Conservation (phyloP, 1,140 invertebrate species). For the Gryllus bimaculatus region DNA sequence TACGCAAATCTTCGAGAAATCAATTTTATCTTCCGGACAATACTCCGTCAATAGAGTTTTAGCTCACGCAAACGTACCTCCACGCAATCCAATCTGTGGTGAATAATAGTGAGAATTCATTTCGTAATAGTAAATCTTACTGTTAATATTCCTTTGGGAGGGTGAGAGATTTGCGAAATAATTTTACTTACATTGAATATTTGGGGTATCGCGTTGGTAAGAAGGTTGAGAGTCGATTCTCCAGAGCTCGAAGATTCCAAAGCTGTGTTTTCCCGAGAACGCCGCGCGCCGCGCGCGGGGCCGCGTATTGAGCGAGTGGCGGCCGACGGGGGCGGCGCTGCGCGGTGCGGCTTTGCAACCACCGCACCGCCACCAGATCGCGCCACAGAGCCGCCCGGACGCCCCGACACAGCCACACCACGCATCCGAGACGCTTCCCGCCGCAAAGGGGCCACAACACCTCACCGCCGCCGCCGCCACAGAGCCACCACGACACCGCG, state of each 20-base stretch:
- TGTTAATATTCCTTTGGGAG: not conserved
- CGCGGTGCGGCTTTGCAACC: no score
- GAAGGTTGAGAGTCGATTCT: not conserved
- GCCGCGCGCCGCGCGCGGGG: no score
- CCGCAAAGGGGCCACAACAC: no score
- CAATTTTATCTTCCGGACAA: not conserved
- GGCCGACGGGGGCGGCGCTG: no score
- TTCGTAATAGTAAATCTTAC: not conserved
- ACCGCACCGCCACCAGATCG: no score
- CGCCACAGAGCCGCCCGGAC: no score
- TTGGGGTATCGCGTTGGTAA: not conserved
- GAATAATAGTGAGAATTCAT: not conserved
- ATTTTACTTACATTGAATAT: not conserved
- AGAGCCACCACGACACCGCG: no score
- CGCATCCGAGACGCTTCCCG: no score
- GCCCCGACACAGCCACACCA: no score
- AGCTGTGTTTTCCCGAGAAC: no score
- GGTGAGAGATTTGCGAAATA: not conserved
- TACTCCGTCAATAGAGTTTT: not conserved
- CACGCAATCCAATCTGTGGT: not conserved
- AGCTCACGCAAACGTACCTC: not conserved
- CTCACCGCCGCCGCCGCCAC: no score
- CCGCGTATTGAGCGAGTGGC: no score
- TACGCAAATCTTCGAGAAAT: slow-evolving; percentile 8
- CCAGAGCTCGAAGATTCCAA: not conserved